Conservation (phyloP, 2,888 invertebrate species). For the Mythimna loreyi region DNA sequence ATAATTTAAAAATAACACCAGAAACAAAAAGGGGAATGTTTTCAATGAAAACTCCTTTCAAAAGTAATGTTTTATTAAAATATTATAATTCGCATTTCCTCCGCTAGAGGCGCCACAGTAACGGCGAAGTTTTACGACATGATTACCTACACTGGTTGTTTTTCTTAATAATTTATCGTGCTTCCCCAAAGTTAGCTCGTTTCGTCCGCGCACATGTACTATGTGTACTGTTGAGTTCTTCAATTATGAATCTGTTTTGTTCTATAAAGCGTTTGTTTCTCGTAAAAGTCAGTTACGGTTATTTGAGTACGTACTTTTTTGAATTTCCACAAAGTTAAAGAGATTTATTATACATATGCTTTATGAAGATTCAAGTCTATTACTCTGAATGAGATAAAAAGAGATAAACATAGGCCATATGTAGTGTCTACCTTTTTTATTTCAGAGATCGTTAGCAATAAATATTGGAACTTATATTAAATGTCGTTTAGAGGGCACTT, state of each 20-base stretch:
- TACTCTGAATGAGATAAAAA: constrained; percentile 10
- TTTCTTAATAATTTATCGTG: constrained; percentile 67
- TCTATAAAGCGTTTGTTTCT: constrained; percentile 42
- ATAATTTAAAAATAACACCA: constrained; percentile 27
- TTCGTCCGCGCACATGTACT: constrained; percentile 43
- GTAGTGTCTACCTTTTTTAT: constrained; percentile 7
- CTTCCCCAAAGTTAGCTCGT: constrained; percentile 59
- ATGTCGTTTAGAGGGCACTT: constrained; percentile 20
- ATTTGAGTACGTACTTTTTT: constrained; percentile 1
- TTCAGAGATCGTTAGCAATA: constrained; percentile 10
- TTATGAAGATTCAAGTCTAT: constrained; percentile 1
- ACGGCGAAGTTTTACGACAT: constrained; percentile 52
- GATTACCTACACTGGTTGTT: constrained; percentile 62
- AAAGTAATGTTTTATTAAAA: constrained; percentile 45
- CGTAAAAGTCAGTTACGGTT: constrained; percentile 28
- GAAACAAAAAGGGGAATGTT: constrained; percentile 30
- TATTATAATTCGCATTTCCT: constrained; percentile 44
- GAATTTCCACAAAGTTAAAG: constrained; percentile 25
- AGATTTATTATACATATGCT: constrained; percentile 32
- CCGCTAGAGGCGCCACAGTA: constrained; percentile 68
- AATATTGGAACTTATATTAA: constrained; percentile 10
- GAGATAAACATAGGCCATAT: background rate
- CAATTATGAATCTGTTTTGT: constrained; percentile 61
- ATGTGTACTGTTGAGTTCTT: constrained; percentile 53
- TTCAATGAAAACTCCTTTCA: constrained; percentile 35